A percentile compares a stretch with the other conserved stretches of the same genome.
These are phyloP conservation scores for Noctilio leporinus DNA, from an alignment of 2,113 vertebrate genomes.

Conservation along the genomic window DNA sequence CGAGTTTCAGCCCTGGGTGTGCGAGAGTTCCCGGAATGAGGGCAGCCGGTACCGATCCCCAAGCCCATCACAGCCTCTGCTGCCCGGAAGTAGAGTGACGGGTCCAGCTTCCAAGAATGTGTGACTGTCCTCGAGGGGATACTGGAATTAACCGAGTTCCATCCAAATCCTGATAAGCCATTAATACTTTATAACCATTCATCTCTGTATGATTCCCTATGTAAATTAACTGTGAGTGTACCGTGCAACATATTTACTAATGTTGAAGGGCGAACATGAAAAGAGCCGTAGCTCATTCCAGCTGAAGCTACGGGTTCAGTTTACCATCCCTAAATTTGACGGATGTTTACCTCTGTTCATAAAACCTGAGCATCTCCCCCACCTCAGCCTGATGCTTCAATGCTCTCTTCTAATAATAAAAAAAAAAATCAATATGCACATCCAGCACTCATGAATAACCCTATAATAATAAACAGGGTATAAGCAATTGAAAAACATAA, in stretches of 20 bases:
- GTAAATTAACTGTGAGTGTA: not conserved
- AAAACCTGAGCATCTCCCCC: slow-evolving; percentile 39
- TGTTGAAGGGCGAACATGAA: not conserved
- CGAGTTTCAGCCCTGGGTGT: not conserved
- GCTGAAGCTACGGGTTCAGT: not conserved
- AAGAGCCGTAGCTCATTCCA: not conserved
- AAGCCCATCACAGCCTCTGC: not conserved
- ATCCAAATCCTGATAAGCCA: not conserved
- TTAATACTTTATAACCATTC: not conserved
- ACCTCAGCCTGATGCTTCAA: slow-evolving; percentile 51
- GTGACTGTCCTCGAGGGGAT: not conserved
- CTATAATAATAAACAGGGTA: slow-evolving; percentile 50
- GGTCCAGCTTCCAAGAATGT: slow-evolving; percentile 13
- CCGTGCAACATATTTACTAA: not conserved
- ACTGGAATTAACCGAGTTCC: not conserved
- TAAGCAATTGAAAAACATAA: slow-evolving; percentile 58
- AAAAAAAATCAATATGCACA: slow-evolving; percentile 66
- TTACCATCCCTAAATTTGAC: slow-evolving; percentile 41
- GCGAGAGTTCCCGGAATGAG: slow-evolving; percentile 39
- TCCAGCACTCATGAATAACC: slow-evolving; percentile 58
- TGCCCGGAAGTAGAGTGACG: slow-evolving; percentile 12
- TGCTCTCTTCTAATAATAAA: slow-evolving; percentile 67
- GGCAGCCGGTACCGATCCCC: not conserved
- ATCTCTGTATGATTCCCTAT: not conserved
- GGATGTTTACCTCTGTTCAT: slow-evolving; percentile 53